These are phyloP conservation scores for Oxyura jamaicensis DNA, from an alignment of 2,113 vertebrate species.

Conservation along the genomic window DNA sequence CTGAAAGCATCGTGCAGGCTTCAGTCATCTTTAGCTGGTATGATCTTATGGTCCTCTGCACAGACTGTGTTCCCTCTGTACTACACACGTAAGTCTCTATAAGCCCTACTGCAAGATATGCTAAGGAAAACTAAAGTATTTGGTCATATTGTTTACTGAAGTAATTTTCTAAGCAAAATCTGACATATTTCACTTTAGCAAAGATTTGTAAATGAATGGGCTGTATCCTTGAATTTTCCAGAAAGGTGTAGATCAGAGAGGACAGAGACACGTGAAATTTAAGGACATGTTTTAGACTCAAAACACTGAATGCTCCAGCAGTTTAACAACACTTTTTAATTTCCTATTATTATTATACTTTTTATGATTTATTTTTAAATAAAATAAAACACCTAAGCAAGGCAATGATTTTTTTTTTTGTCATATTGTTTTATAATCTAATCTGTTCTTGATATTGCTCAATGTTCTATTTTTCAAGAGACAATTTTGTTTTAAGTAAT, in stretches of 20 bases:
- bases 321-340: background rate
- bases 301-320: background rate
- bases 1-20: background rate
- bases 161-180: background rate
- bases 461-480: background rate
- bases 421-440: background rate
- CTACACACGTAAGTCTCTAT: background rate
- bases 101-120: background rate
- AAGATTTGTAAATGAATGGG: background rate
- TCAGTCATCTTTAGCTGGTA: background rate
- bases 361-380: too few species aligned
- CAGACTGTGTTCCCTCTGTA: background rate
- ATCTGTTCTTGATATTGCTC: background rate
- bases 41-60: background rate
- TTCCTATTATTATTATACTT: too few species aligned
- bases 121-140: background rate
- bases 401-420: background rate
- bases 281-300: background rate
- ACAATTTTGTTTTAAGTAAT: background rate
- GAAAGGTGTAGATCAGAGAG: background rate
- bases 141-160: background rate
- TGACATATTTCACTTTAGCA: background rate
- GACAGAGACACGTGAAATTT: background rate
- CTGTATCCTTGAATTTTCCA: background rate
- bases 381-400: background rate